Evolutionary conservation across 2,888 invertebrate genomes (phyloP).

Genomic region (Leptinotarsa rubiginosa): DNA sequence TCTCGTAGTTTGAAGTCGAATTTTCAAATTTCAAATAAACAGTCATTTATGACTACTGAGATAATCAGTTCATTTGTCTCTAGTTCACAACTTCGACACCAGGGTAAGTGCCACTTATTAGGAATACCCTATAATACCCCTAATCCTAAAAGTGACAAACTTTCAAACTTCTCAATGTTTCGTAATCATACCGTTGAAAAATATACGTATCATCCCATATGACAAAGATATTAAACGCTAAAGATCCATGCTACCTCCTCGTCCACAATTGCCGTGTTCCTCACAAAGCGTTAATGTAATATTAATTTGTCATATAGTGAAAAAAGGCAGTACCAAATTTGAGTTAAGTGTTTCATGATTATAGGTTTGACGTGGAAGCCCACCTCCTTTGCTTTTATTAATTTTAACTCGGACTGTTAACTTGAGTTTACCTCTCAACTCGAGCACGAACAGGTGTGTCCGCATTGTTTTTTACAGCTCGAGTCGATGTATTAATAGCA

Average conservation of each 20-base stretch:
- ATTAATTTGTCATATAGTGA: conserved; percentile 25
- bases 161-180: no score
- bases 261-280: background rate
- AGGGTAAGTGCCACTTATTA: no score
- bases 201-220: background rate
- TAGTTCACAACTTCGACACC: no score
- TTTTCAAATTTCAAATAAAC: no score
- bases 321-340: conserved; percentile 28
- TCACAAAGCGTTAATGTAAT: conserved; percentile 11
- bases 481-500: conserved; percentile 4
- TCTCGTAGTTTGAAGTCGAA: no score
- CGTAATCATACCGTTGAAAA: no score
- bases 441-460: conserved; percentile 21
- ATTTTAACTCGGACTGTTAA: conserved; percentile 24
- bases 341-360: conserved; percentile 27
- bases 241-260: background rate
- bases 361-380: conserved; percentile 20
- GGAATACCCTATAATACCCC: no score
- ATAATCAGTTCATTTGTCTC: no score
- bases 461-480: conserved; percentile 16
- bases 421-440: conserved; percentile 22
- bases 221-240: background rate
- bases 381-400: conserved; percentile 27
- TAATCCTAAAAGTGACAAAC: no score
- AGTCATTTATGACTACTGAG: no score